A percentile compares a stretch with the other conserved stretches of the same genome.
These are phyloP conservation scores for Chamaea fasciata DNA, from an alignment of 2,113 vertebrate genomes.

Conservation along the genomic window DNA sequence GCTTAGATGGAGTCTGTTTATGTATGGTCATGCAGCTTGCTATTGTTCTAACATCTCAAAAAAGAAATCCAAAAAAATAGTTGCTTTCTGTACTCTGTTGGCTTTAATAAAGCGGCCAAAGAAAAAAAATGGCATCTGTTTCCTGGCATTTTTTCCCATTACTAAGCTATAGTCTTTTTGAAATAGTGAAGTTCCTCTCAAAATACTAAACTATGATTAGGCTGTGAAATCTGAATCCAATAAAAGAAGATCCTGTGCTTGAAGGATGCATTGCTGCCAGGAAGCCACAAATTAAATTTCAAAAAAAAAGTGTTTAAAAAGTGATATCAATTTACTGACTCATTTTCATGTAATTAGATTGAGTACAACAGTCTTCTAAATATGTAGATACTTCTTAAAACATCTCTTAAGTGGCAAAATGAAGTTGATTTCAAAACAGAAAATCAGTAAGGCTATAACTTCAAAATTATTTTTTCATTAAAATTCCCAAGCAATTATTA, in stretches of 20 bases:
- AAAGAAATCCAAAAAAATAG: not conserved
- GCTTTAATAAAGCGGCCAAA: not conserved
- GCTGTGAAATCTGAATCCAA: not conserved
- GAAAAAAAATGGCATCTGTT: not conserved
- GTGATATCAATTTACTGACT: not conserved
- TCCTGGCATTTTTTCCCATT: not conserved
- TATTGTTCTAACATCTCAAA: not conserved
- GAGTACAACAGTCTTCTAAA: not conserved
- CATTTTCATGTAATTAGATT: not conserved
- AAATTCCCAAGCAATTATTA: not conserved
- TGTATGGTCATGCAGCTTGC: not conserved
- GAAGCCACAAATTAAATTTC: not conserved
- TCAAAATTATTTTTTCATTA: not conserved
- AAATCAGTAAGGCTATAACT: not conserved
- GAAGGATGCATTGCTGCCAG: not conserved
- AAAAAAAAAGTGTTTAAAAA: not conserved
- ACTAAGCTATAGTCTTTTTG: not conserved
- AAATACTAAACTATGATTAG: not conserved
- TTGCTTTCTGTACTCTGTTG: not conserved
- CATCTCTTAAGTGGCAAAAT: not conserved
- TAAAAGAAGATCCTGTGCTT: not conserved
- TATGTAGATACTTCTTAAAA: not conserved
- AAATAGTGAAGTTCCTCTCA: not conserved
- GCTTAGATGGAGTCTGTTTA: not conserved
- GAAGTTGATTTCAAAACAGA: not conserved